Evolutionary conservation across 2,797 vertebrate species (phyloP).

Genomic region (Sebastes variabilis): DNA sequence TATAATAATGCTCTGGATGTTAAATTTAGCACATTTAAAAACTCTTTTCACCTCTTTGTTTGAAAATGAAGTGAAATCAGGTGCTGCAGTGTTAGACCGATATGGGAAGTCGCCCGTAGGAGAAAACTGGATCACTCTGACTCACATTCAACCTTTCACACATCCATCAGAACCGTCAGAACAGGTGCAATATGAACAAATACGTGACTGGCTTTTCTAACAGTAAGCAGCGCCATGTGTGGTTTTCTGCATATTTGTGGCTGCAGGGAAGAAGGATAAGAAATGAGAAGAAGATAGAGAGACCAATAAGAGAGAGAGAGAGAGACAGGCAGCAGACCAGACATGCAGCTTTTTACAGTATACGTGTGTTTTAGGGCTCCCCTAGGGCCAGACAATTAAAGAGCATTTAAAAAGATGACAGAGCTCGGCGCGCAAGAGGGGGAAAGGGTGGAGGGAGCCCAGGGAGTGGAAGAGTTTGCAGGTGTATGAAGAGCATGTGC

Average conservation of each 20-base stretch:
- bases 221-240: neutral
- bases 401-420: conserved; percentile 77
- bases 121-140: neutral
- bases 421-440: conserved; percentile 36
- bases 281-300: conserved; percentile 9
- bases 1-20: no score
- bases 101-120: neutral
- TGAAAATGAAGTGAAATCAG: neutral
- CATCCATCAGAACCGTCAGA: neutral
- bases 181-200: conserved; percentile 18
- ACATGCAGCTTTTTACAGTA: conserved; percentile 60
- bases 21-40: no score
- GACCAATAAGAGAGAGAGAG: conserved; percentile 1
- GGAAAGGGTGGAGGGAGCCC: conserved; percentile 37
- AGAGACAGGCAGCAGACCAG: conserved; percentile 59
- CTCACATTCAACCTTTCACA: neutral
- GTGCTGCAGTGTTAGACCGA: neutral
- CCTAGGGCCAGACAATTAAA: conserved; percentile 73
- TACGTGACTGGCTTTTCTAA: neutral
- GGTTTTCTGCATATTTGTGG: neutral
- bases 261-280: conserved; percentile 4
- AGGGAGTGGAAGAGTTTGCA: conserved; percentile 53
- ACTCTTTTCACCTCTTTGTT: neutral
- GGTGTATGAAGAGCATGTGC: conserved; percentile 58
- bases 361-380: conserved; percentile 59